A percentile compares a stretch with the other conserved stretches of the same genome.
phyloP scores from a whole-genome alignment of 2,888 invertebrate species.

The Tenthredo mesomela region DNA sequence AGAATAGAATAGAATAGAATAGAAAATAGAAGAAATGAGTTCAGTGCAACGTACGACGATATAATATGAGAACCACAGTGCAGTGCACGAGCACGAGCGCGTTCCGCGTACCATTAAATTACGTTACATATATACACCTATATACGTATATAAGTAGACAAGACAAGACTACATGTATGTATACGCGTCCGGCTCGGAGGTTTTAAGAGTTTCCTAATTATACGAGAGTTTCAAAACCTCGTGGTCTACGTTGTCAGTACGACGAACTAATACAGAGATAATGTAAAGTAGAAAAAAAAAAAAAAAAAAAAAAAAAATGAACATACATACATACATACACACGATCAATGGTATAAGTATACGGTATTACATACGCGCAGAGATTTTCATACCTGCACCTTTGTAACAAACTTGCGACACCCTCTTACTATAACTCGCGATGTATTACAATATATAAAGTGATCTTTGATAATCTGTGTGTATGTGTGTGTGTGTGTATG shows the following conservation, averaged over 20 bases:
- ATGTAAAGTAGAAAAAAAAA: too few species aligned
- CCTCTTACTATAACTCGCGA: not conserved
- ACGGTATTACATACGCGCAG: not conserved
- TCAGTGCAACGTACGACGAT: too few species aligned
- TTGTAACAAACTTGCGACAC: not conserved
- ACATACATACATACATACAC: not conserved
- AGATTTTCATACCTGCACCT: not conserved
- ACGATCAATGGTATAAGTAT: not conserved
- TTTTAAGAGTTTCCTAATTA: constrained; percentile 73
- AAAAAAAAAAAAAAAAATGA: too few species aligned
- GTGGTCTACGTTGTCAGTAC: constrained; percentile 64
- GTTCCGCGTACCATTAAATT: not conserved
- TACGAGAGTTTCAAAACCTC: constrained; percentile 73
- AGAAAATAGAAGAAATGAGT: too few species aligned
- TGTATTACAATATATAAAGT: not conserved
- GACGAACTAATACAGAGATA: constrained; percentile 74
- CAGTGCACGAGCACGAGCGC: not conserved
- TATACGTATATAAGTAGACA: not conserved
- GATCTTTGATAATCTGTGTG: not conserved
- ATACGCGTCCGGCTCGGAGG: constrained; percentile 18
- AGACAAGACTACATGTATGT: not conserved
- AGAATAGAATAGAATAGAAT: too few species aligned
- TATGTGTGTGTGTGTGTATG: too few species aligned
- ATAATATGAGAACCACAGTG: too few species aligned
- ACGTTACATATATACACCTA: not conserved